Percentiles rank a stretch among this genome's conserved stretches.
Conservation (phyloP, 2,113 vertebrate genomes). For the Dascyllus trimaculatus region DNA sequence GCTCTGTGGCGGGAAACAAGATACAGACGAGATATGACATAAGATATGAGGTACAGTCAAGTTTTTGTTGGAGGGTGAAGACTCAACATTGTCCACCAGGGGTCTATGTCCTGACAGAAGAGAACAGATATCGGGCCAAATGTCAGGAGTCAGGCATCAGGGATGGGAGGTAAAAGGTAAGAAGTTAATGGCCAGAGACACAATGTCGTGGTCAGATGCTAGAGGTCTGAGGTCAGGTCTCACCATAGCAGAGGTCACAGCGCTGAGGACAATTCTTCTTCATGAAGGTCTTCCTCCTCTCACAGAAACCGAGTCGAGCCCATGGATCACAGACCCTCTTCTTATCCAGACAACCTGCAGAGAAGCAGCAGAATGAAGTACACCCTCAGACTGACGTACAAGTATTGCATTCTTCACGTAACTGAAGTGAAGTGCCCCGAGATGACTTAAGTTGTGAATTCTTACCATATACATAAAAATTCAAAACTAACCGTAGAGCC, state of each 20-base stretch:
- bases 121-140: no score
- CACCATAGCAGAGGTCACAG: constrained; percentile 86
- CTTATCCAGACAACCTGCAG: constrained; percentile 85
- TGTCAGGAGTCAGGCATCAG: no score
- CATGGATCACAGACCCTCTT: constrained; percentile 84
- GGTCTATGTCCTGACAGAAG: no score
- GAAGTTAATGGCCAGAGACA: no score
- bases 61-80: no score
- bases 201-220: no score
- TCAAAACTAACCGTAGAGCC: constrained; percentile 82
- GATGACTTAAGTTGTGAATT: no score
- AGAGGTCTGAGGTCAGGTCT: constrained; percentile 28
- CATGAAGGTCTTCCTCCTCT: constrained; percentile 83
- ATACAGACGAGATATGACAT: constrained; percentile 6
- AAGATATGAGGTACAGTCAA: not conserved
- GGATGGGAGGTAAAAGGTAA: no score
- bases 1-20: constrained; percentile 72
- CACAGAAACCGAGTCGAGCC: constrained; percentile 85
- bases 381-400: not conserved
- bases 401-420: not conserved
- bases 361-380: not conserved
- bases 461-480: no score
- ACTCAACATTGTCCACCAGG: no score
- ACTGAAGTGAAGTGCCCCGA: no score
- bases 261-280: constrained; percentile 85